These are phyloP conservation scores for Acanthiza pusilla DNA, from an alignment of 2,797 vertebrate species.

Conservation along the genomic window DNA sequence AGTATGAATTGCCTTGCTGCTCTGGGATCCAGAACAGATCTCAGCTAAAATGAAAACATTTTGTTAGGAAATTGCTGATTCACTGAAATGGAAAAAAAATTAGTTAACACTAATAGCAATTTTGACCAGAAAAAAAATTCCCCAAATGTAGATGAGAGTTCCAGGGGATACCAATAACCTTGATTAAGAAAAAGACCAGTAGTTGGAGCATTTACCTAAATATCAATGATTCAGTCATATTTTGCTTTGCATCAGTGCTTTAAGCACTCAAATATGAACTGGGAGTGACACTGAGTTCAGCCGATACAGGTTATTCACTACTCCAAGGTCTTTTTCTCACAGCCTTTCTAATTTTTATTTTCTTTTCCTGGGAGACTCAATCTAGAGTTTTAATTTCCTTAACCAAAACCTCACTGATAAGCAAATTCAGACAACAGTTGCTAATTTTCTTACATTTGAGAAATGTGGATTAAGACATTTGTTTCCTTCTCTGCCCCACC, in stretches of 20 bases:
- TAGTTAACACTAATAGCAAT: neutral
- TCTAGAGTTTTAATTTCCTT: neutral
- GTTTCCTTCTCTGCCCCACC: neutral
- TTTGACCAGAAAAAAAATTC: neutral
- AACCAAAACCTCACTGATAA: neutral
- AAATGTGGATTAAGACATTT: neutral
- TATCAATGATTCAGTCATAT: neutral
- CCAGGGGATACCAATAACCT: neutral
- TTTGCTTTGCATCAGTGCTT: neutral
- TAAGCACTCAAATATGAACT: neutral
- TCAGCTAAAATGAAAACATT: neutral
- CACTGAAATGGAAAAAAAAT: neutral
- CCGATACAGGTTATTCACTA: neutral
- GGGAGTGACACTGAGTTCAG: neutral
- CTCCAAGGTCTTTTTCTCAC: neutral
- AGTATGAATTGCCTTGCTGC: neutral
- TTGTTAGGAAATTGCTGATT: neutral
- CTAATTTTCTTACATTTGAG: neutral
- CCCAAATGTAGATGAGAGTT: neutral
- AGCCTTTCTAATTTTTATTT: neutral
- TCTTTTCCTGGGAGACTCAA: neutral
- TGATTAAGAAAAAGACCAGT: neutral
- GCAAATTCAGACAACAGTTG: neutral
- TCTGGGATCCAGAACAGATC: neutral
- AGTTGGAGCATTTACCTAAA: neutral